Percentiles rank a stretch among this genome's conserved stretches.
Conservation (phyloP, 2,113 vertebrate species). For the Sapayoa aenigma region DNA sequence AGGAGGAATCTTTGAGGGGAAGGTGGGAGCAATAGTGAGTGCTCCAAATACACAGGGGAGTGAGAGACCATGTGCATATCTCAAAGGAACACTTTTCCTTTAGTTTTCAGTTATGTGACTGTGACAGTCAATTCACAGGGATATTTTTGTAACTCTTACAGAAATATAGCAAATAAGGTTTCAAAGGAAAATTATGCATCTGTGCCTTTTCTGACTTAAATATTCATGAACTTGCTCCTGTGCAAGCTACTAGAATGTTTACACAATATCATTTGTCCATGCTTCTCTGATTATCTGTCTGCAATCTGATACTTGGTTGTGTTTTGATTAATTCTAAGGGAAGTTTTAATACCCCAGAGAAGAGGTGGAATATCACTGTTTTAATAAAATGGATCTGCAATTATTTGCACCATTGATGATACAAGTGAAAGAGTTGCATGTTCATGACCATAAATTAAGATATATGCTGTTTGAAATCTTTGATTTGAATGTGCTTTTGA, state of each 20-base stretch:
- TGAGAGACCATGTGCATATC: not conserved
- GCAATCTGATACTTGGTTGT: not conserved
- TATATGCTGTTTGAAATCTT: not conserved
- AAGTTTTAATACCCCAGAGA: not conserved
- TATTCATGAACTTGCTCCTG: not conserved
- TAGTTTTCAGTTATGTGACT: not conserved
- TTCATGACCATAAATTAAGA: not conserved
- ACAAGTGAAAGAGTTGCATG: not conserved
- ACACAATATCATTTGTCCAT: not conserved
- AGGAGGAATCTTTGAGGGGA: not conserved
- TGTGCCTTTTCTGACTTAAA: not conserved
- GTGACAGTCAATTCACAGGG: not conserved
- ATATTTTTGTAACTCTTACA: slow-evolving; percentile 23
- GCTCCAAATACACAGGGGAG: not conserved
- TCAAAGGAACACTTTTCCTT: not conserved
- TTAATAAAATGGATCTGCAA: not conserved
- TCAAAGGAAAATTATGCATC: not conserved
- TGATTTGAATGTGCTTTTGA: not conserved
- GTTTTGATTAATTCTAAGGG: not conserved
- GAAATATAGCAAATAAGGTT: not conserved
- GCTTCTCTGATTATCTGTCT: not conserved
- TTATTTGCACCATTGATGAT: not conserved
- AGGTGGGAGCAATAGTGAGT: not conserved
- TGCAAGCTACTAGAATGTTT: not conserved
- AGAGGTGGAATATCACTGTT: not conserved